Base-by-base conservation (phyloP, 2,797 vertebrate species). In the Pipistrellus kuhlii region DNA sequence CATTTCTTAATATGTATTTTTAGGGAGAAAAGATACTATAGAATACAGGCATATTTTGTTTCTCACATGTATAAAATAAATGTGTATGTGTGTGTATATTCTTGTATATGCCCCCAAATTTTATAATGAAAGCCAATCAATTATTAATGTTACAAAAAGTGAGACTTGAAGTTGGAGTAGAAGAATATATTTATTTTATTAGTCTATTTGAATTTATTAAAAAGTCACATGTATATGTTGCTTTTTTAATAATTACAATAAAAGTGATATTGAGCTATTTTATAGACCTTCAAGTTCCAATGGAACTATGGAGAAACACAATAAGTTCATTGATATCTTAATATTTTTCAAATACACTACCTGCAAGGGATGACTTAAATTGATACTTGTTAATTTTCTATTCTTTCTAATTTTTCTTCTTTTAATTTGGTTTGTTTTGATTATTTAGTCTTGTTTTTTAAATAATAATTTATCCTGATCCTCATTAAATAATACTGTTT, bases 391-490 rank as follows among this genome's bases (percentile, higher is more conserved):
- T 90, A 51, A 59, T 73, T 46, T 93, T 95, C 72, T 87, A 25
- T 76, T 88, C 18, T 85, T 7, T 95, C 30, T 92, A 62, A 85
- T 68, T 91, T 78, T 87, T 2, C 18, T 76, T 84, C 44, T 93
- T 93, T 84, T 87, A 53, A 59, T 76, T 94, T 91, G 15, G 30
- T 41, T 90, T 93, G 25, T 13, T 91, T 85, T 59, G 27, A 48
- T 75, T 92, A 89, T 71, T 75, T 72, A 64, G 59, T 88, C 97
- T 96, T 15, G 32, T 59, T 59, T 59, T 64, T 82, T 85, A 78
- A 66, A 51, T 76, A 88, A 51, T 64, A 23, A 59, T 69, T 92
- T 93, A 8, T 81, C 69, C 44, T 62, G 23, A 57, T 41, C 13
- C 18, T 53, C 75, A 82, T 38, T 38, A 83, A 87, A 89, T 35